A percentile compares a stretch with the other conserved stretches of the same genome.
phyloP scores from a whole-genome alignment of 2,797 vertebrate genomes.

The Arrhamphus sclerolepis region DNA sequence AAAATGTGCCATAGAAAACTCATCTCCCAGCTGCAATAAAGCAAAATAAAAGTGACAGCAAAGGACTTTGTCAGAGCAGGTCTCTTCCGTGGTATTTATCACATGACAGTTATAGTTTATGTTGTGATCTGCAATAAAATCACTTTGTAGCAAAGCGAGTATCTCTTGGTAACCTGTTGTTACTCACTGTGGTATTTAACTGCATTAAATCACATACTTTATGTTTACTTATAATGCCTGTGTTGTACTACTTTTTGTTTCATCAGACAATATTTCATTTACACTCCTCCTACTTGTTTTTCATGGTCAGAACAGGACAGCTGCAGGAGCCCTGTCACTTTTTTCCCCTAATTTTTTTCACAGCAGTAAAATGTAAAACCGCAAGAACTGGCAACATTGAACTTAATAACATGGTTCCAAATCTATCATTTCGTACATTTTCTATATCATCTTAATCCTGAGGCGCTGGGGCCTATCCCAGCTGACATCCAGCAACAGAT shows the following conservation, averaged over 20 bases:
- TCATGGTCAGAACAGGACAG: not conserved
- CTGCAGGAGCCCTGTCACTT: not conserved
- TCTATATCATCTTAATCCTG: too few relatives aligned
- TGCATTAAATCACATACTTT: constrained; percentile 47
- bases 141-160: constrained; percentile 57
- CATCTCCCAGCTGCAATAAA: constrained; percentile 66
- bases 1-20: constrained; percentile 44
- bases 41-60: constrained; percentile 49
- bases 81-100: constrained; percentile 54
- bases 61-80: constrained; percentile 32
- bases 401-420: not conserved
- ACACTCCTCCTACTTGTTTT: not conserved
- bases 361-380: not conserved
- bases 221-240: constrained; percentile 18
- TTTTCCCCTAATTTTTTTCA: not conserved
- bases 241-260: constrained; percentile 37
- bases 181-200: constrained; percentile 39
- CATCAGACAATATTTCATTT: not conserved
- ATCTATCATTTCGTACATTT: too few relatives aligned
- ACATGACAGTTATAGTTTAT: constrained; percentile 50
- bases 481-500: too few relatives aligned
- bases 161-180: constrained; percentile 50
- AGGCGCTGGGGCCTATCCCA: too few relatives aligned
- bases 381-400: not conserved
- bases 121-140: constrained; percentile 48